Percentiles rank a stretch among this genome's conserved stretches.
Evolutionary conservation across 2,797 vertebrate genomes (phyloP).

Genomic region (Spinus olivaceus): DNA sequence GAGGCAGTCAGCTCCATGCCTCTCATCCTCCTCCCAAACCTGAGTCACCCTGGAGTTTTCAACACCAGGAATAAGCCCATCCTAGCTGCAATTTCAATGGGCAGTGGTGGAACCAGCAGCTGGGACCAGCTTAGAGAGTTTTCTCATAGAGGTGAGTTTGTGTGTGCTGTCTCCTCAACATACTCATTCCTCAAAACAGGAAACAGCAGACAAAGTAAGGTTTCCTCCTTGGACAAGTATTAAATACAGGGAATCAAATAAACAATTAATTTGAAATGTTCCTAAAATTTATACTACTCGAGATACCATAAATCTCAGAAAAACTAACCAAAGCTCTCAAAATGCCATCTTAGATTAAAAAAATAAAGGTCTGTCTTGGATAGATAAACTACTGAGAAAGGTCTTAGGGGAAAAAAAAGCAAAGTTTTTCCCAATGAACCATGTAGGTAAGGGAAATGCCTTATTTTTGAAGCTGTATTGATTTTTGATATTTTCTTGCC

Average conservation of each 20-base stretch:
- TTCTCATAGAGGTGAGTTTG: background rate
- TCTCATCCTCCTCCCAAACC: background rate
- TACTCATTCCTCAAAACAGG: background rate
- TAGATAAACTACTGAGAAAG: background rate
- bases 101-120: background rate
- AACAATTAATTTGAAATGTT: background rate
- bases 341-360: background rate
- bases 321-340: background rate
- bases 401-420: background rate
- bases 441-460: background rate
- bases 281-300: background rate
- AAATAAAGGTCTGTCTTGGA: background rate
- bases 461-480: background rate
- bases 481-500: background rate
- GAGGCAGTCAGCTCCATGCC: background rate
- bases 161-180: background rate
- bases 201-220: background rate
- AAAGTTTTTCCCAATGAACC: background rate
- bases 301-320: background rate
- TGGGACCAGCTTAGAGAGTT: background rate
- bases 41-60: background rate
- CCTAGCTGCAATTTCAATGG: background rate
- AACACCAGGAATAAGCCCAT: background rate
- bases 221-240: background rate
- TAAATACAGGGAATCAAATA: background rate